phyloP scores from a whole-genome alignment of 2,797 vertebrate genomes.

The Chanos chanos region DNA sequence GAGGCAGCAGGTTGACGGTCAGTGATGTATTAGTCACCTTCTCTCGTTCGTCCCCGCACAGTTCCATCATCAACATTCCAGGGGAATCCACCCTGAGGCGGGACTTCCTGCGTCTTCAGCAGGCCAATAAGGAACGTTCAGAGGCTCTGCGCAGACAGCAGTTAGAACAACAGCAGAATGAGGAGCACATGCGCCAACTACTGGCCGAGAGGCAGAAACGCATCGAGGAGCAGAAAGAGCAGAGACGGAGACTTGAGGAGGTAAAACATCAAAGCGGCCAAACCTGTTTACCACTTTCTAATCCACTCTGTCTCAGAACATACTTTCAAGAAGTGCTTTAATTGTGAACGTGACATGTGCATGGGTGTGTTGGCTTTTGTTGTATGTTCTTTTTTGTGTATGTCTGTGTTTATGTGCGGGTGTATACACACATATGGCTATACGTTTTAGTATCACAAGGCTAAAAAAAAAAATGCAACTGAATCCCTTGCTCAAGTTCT shows the following conservation, averaged over 20 bases:
- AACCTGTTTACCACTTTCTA: background rate
- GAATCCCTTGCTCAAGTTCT: too few species aligned
- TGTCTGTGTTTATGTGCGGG: conserved; percentile 17
- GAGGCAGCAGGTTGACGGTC: too few species aligned
- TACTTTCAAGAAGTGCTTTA: too few species aligned
- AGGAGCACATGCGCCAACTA: conserved; percentile 90
- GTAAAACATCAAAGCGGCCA: conserved; percentile 57
- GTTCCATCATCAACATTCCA: conserved; percentile 89
- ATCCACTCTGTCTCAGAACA: too few species aligned
- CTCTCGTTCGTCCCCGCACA: conserved; percentile 38
- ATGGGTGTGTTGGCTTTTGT: background rate
- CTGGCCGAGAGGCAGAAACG: conserved; percentile 93
- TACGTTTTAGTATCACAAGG: too few species aligned
- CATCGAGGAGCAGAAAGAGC: conserved; percentile 95
- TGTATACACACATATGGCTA: too few species aligned
- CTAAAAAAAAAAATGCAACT: too few species aligned
- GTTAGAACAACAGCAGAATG: conserved; percentile 92
- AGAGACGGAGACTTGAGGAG: conserved; percentile 88
- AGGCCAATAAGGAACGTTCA: conserved; percentile 91
- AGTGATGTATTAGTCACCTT: background rate
- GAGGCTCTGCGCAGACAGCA: conserved; percentile 87
- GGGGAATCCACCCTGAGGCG: conserved; percentile 90
- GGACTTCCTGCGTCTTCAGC: conserved; percentile 91
- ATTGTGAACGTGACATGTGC: conserved; percentile 1
- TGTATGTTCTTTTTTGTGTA: background rate